A percentile compares a stretch with the other conserved stretches of the same genome.
Conservation (phyloP, 2,888 invertebrate species). For the Aporophyla nigra region DNA sequence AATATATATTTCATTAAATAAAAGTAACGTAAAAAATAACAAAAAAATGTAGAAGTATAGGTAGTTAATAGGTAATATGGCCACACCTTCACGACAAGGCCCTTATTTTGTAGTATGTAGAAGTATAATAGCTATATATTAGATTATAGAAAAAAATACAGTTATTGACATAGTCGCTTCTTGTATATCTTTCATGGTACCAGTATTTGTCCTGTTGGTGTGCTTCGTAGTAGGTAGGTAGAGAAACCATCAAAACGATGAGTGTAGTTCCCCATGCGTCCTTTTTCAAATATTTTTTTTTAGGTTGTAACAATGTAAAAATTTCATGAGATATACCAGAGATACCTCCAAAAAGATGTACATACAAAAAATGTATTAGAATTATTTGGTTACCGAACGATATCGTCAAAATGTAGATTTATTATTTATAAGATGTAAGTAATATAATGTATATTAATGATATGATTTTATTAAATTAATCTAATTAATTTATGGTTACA, state of each 20-base stretch:
- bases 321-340: constrained; percentile 70
- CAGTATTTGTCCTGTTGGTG: constrained; percentile 53
- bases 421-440: constrained; percentile 32
- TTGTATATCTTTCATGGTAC: constrained; percentile 34
- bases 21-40: background rate
- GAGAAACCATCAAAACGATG: constrained; percentile 51
- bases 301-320: constrained; percentile 54
- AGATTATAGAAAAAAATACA: background rate
- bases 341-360: constrained; percentile 68
- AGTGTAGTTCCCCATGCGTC: constrained; percentile 56
- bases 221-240: constrained; percentile 56
- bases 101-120: no score
- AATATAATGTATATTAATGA: constrained; percentile 28
- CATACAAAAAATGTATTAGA: constrained; percentile 63
- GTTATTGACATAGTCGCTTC: constrained; percentile 13
- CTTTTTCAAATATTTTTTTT: constrained; percentile 43
- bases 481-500: constrained; percentile 27
- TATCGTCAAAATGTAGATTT: constrained; percentile 44
- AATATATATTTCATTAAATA: background rate
- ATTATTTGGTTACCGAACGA: constrained; percentile 53
- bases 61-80: no score
- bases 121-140: background rate
- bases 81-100: no score
- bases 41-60: background rate
- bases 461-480: constrained; percentile 21